A percentile compares a stretch with the other conserved stretches of the same genome.
Conservation (phyloP, 2,888 invertebrate genomes). For the Bembecia ichneumoniformis region DNA sequence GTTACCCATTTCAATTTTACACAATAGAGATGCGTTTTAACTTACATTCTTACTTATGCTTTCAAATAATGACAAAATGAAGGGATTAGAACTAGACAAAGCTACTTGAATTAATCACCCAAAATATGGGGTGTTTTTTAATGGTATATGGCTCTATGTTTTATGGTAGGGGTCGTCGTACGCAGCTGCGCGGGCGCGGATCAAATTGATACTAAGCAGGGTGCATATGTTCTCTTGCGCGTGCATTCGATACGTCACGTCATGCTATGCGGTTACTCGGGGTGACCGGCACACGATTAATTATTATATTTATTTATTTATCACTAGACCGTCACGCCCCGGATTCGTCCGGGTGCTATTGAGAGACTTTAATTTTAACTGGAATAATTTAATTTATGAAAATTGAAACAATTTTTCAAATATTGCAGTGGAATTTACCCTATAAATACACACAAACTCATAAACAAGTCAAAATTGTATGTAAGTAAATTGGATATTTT, state of each 20-base stretch:
- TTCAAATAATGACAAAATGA: conserved; percentile 40
- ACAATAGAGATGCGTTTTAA: conserved; percentile 46
- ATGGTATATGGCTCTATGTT: conserved; percentile 16
- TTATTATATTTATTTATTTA: too few relatives aligned
- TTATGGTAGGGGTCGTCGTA: conserved; percentile 41
- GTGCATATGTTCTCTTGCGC: conserved; percentile 32
- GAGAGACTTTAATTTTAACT: too few relatives aligned
- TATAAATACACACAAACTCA: too few relatives aligned
- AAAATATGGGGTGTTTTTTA: conserved; percentile 51
- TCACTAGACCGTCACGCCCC: too few relatives aligned
- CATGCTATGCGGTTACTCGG: not conserved
- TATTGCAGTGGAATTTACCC: too few relatives aligned
- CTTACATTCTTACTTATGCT: conserved; percentile 36
- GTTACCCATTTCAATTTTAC: conserved; percentile 13
- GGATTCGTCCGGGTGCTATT: too few relatives aligned
- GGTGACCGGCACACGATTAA: too few relatives aligned
- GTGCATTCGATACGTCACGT: conserved; percentile 17
- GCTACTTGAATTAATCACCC: conserved; percentile 52
- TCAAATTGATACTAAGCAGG: conserved; percentile 57
- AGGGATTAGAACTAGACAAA: conserved; percentile 53
- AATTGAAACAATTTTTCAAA: too few relatives aligned
- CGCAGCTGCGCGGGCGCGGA: conserved; percentile 62
- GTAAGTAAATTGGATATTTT: too few relatives aligned
- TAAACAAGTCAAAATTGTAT: too few relatives aligned
- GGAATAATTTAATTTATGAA: too few relatives aligned